phyloP scores from a whole-genome alignment of 2,113 vertebrate species.

The Lontra canadensis region DNA sequence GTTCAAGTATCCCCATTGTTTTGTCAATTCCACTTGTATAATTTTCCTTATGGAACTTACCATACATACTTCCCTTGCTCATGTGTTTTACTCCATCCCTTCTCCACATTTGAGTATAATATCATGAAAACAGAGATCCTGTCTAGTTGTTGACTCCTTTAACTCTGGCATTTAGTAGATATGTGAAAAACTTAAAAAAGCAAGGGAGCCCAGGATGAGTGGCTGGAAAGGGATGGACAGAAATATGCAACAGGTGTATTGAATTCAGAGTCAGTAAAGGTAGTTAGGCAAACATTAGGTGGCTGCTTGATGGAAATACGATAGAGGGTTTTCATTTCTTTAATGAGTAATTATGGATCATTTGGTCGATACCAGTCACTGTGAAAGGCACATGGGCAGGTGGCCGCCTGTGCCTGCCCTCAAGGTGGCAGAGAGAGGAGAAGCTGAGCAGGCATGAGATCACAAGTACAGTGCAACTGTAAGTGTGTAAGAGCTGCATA shows the following conservation, averaged over 20 bases:
- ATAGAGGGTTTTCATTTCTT: not conserved
- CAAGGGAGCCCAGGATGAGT: not conserved
- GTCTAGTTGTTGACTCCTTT: not conserved
- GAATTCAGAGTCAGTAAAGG: not conserved
- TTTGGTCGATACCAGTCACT: not conserved
- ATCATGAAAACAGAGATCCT: not conserved
- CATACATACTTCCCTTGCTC: not conserved
- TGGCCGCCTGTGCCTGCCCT: not conserved
- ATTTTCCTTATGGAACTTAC: not conserved
- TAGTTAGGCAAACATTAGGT: not conserved
- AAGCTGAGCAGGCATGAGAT: not conserved
- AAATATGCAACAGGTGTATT: not conserved
- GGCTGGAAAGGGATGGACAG: not conserved
- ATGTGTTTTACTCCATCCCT: not conserved
- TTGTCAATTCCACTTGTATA: not conserved
- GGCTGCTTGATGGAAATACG: not conserved
- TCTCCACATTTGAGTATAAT: not conserved
- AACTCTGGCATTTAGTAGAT: not conserved
- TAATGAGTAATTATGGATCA: not conserved
- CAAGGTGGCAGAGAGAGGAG: not conserved
- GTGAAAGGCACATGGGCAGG: not conserved
- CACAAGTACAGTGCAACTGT: accelerated
- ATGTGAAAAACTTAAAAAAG: not conserved
- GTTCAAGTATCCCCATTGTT: not conserved
- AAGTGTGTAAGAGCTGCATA: not conserved